phyloP scores from a whole-genome alignment of 2,797 vertebrate species.

The Phalloptychus januarius region DNA sequence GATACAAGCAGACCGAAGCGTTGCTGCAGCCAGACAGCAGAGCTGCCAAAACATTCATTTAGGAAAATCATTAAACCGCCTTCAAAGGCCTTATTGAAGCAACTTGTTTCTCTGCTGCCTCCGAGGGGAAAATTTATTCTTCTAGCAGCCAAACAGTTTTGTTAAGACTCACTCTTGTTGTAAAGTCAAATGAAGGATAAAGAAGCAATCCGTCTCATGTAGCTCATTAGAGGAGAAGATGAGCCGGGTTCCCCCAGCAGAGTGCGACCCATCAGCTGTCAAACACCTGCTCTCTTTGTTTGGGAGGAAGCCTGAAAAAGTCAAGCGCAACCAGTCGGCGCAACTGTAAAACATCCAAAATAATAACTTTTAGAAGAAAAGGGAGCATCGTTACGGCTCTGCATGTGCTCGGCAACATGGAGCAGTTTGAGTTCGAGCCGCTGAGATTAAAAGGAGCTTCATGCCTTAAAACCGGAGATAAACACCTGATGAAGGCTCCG shows the following conservation, averaged over 20 bases:
- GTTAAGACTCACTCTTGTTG: conserved; percentile 60
- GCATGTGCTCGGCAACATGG: conserved; percentile 18
- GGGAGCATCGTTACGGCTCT: conserved; percentile 48
- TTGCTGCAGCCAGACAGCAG: conserved; percentile 43
- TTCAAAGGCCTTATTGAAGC: conserved; percentile 57
- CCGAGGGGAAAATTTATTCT: conserved; percentile 54
- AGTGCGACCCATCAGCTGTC: conserved; percentile 70
- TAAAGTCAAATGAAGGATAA: conserved; percentile 80
- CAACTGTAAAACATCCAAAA: conserved; percentile 54
- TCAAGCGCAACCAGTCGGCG: conserved; percentile 40
- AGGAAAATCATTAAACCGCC: conserved; percentile 62
- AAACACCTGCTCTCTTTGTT: conserved; percentile 67
- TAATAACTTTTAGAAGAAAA: conserved; percentile 57
- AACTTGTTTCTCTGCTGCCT: conserved; percentile 48
- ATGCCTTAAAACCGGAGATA: neutral
- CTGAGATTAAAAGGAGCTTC: conserved; percentile 28
- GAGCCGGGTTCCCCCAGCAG: conserved; percentile 57
- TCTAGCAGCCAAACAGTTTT: conserved; percentile 53
- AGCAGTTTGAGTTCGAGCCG: conserved; percentile 28
- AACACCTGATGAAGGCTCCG: conserved; percentile 22
- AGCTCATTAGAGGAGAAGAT: conserved; percentile 73
- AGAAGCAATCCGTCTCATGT: conserved; percentile 58
- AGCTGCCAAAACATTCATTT: conserved; percentile 67
- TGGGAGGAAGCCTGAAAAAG: conserved; percentile 49
- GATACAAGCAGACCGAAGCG: conserved; percentile 26